Base-by-base conservation (phyloP, 2,113 vertebrate species). In the Gasterosteus nipponicus region DNA sequence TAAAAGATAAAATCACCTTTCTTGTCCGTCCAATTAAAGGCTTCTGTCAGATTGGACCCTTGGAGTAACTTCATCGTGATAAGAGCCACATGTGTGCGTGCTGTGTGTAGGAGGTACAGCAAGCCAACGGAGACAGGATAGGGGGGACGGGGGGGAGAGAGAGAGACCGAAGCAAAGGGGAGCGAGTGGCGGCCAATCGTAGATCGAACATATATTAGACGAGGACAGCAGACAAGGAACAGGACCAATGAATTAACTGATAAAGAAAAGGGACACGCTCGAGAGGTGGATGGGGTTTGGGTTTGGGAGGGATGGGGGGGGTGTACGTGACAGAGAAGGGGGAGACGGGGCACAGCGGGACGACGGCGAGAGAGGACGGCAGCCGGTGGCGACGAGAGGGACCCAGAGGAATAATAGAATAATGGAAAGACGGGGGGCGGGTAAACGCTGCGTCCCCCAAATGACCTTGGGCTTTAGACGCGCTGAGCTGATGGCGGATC, bases 1-100 rank as follows among this genome's bases (percentile, higher is more conserved):
- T 92, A 93, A 93, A 92, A 91, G 89, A 93, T 93, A 89, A 89
- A 89, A 91, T 93, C 90, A 86, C 83, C 85, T 87, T 88, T 88
- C 87, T 88, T 85, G 80, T 91, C 86, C 86, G 81, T 86, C 82
- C 86, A 91, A 89, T 91, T 91, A 91, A 89, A 84, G 85, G 80
- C 86, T 89, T 89, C 81, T 90, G 88, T 89, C 83, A 89, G 79
- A 88, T 86, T 70, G 73, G 82, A 88, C 78, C 81, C 69, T 80
- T 73, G 86, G 83, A 89, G 89, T 84, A 86, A 87, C 86, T 91
- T 90, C 82, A 87, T 91, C 87, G 77, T 54, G 77, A 86, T 80
- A 82, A 86, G 75, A 65, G 58, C 38, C 41, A 41, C 62, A 5
- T 39, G 54, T 60, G n/a, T 61, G 16, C 16, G 70, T 11, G 44